phyloP scores from a whole-genome alignment of 2,797 vertebrate genomes.

The Amniataba percoides region DNA sequence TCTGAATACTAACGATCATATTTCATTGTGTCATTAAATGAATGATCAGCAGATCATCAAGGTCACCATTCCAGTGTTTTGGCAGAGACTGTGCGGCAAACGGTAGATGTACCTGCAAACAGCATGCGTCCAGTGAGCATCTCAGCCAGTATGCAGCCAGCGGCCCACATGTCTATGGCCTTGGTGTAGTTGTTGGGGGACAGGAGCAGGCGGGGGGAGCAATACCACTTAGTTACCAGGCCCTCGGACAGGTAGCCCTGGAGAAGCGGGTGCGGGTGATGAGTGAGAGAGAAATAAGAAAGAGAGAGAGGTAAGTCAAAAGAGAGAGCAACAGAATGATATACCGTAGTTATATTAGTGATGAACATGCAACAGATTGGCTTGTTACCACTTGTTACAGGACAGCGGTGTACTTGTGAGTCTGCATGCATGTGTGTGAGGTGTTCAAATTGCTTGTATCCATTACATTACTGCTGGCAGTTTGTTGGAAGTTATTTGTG shows the following conservation, averaged over 20 bases:
- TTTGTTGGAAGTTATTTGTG: neutral
- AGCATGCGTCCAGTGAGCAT: constrained; percentile 98
- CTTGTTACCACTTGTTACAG: neutral
- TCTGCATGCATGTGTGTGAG: constrained; percentile 6
- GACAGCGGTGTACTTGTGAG: neutral
- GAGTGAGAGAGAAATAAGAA: constrained; percentile 4
- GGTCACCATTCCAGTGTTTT: neutral
- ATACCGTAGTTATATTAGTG: neutral
- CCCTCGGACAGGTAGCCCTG: constrained; percentile 98
- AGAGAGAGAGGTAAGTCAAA: constrained; percentile 13
- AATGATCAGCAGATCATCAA: constrained; percentile 1
- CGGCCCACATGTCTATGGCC: constrained; percentile 99
- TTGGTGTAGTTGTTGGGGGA: constrained; percentile 99
- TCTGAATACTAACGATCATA: constrained; percentile 8
- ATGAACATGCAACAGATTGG: constrained; percentile 6
- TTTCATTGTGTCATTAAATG: constrained; percentile 3
- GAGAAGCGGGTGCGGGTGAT: constrained; percentile 14
- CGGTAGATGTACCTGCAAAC: constrained; percentile 91
- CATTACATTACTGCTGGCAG: neutral
- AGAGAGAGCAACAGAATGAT: neutral
- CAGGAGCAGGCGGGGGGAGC: constrained; percentile 97
- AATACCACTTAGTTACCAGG: constrained; percentile 99
- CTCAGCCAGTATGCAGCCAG: constrained; percentile 98
- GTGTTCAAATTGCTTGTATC: neutral
- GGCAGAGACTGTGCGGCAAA: neutral